A percentile compares a stretch with the other conserved stretches of the same genome.
Conservation (phyloP, 2,888 invertebrate species). For the Parasteatoda lunata region DNA sequence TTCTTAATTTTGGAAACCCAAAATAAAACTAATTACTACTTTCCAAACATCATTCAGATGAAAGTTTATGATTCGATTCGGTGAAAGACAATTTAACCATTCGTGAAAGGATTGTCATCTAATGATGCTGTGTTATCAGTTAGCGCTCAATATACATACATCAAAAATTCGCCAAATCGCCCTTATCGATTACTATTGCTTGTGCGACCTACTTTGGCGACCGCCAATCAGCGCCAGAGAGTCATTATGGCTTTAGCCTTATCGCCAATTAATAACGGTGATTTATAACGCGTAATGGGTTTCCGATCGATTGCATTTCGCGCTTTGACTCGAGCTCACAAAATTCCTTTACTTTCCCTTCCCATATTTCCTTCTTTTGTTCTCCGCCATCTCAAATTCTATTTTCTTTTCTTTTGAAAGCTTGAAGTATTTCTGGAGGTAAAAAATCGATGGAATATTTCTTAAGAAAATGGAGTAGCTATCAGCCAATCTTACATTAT, state of each 20-base stretch:
- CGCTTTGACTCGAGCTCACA: constrained; percentile 37
- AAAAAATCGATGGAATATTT: constrained; percentile 8
- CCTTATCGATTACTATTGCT: constrained; percentile 50
- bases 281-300: constrained; percentile 62
- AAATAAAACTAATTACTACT: neutral
- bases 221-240: constrained; percentile 56
- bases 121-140: constrained; percentile 40
- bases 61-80: constrained; percentile 25
- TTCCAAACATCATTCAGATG: neutral
- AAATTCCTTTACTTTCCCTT: constrained; percentile 21
- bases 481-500: too few species aligned
- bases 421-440: neutral
- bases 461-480: neutral
- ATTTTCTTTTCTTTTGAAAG: neutral
- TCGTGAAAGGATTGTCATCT: constrained; percentile 44
- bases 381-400: constrained; percentile 11
- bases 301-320: constrained; percentile 57
- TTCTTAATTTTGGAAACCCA: too few species aligned
- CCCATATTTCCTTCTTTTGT: constrained; percentile 31
- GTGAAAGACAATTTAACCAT: constrained; percentile 40
- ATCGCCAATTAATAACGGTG: constrained; percentile 64
- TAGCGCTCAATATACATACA: constrained; percentile 39
- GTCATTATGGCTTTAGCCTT: constrained; percentile 61
- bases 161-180: constrained; percentile 53
- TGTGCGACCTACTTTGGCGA: constrained; percentile 59